Evolutionary conservation across 2,888 invertebrate species (phyloP), one percentile per base, ranked within the genome.

Genomic region (Dolichomitus sp.): DNA sequence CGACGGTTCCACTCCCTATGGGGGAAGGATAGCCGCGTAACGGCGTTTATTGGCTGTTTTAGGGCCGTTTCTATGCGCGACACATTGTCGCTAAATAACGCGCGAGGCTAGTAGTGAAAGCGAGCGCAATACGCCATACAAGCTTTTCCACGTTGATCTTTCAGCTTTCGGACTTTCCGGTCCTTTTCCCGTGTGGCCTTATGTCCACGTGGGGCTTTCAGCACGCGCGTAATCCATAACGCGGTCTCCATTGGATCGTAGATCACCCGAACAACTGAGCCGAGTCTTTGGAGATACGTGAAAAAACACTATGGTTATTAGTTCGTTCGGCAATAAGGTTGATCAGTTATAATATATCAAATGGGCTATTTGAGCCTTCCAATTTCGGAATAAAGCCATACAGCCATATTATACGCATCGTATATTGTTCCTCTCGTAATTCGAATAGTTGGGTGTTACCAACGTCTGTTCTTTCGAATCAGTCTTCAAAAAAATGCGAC

Each of bases 31-130:
- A 87, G 89, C 88, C 90, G 87, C 90, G 88, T 89, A 91, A 88
- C 90, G 89, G 90, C 92, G 90, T 93, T 93, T 93, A 94, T 94
- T 93, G 93, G 92, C 94, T 94, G 89, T 93, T 94, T 94, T 90
- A 91, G 90, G 93, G 92, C 92, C 90, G 92, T 94, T 94, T 94
- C 94, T 93, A 94, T 94, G 94, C 94, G 91, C 92, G 91, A 92
- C 94, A 93, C 93, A 94, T 92, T 93, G 91, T 90, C 91, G 90
- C 92, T 93, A 93, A 93, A 93, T 93, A 93, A 94, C 92, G 91
- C 89, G 81, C 81, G 86, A 85, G 80, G 45, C 42, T 4, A 19
- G 45, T 9, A 33, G 30, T 33, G 66, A 48, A 65, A 66, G 54
- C 50, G 45, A 65, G 19, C 40, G 63, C 42, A 7, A 33, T 6